Percentiles rank a stretch among this genome's conserved stretches.
phyloP scores from a whole-genome alignment of 2,113 vertebrate genomes.

The Alethe diademata region DNA sequence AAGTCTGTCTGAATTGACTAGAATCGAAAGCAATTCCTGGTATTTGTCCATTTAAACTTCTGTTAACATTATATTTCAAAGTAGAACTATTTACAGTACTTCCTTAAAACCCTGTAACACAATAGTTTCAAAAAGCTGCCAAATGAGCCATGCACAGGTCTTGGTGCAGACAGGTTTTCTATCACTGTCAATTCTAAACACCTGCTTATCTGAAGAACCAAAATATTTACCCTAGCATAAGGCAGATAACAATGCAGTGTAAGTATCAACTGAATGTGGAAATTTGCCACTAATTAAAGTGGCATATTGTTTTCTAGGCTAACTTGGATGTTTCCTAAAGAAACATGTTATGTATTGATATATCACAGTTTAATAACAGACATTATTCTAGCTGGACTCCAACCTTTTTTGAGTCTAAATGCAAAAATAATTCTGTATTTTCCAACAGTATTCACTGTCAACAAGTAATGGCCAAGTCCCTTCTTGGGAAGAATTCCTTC shows the following conservation, averaged over 20 bases:
- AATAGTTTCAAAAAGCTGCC: background rate
- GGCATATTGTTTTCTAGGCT: background rate
- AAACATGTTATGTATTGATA: background rate
- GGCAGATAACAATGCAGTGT: background rate
- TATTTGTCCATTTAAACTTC: background rate
- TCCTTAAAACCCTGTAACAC: background rate
- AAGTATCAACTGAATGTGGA: background rate
- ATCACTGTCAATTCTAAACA: background rate
- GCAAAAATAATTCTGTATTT: background rate
- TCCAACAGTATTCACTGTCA: background rate
- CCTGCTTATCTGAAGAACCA: background rate
- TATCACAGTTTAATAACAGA: background rate
- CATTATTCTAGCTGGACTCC: background rate
- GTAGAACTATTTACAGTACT: background rate
- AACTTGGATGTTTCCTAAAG: background rate
- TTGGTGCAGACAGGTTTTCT: background rate
- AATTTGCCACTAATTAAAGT: background rate
- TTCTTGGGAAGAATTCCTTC: background rate
- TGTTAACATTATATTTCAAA: background rate
- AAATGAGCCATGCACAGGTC: background rate
- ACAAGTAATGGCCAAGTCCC: background rate
- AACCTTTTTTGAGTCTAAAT: background rate
- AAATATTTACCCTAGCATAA: background rate
- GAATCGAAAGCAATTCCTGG: background rate
- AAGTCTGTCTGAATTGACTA: background rate